Conservation (phyloP, 1,140 invertebrate genomes). For the Atta texana region DNA sequence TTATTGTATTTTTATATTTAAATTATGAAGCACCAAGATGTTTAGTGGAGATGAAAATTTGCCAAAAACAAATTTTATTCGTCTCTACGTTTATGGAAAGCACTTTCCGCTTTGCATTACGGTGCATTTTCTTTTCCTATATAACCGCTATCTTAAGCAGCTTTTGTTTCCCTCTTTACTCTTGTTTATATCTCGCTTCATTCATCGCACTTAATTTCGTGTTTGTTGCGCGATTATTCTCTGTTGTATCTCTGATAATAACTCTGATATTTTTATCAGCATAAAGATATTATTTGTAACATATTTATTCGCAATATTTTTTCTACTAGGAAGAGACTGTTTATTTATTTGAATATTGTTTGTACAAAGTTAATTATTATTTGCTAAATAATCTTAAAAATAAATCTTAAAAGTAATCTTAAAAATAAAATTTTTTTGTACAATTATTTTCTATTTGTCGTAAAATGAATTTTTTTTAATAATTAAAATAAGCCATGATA, state of each 20-base stretch:
- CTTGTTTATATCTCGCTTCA: constrained; percentile 31
- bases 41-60: constrained; percentile 31
- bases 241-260: background rate
- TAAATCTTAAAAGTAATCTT: background rate
- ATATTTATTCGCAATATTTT: constrained; percentile 2
- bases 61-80: background rate
- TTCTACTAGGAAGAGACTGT: background rate
- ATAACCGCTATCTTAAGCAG: constrained; percentile 23
- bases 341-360: background rate
- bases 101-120: constrained; percentile 39
- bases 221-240: constrained; percentile 6
- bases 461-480: background rate
- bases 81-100: background rate
- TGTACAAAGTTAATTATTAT: background rate
- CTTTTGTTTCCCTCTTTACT: constrained; percentile 1
- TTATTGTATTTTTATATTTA: background rate
- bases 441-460: background rate
- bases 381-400: background rate
- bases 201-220: constrained; percentile 41
- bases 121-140: constrained; percentile 22
- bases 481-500: too few relatives aligned
- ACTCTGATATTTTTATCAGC: constrained; percentile 9
- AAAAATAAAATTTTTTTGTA: background rate
- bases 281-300: background rate
- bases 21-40: constrained; percentile 17